Evolutionary conservation across 2,888 invertebrate species (phyloP).

Genomic region (Sepioteuthis lessoniana): DNA sequence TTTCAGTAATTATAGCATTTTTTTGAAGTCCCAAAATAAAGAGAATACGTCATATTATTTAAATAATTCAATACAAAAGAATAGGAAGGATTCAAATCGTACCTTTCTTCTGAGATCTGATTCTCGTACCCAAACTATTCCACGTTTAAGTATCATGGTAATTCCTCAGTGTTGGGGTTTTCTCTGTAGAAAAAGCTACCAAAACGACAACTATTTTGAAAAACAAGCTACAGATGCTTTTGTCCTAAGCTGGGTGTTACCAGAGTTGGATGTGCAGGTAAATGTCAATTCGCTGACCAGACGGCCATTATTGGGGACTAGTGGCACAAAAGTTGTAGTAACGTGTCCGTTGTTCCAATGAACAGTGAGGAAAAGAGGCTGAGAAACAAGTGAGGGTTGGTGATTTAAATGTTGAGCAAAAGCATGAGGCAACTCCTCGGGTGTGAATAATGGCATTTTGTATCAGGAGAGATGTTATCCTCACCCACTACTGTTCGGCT

Average conservation of each 20-base stretch:
- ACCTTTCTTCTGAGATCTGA: background rate
- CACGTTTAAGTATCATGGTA: background rate
- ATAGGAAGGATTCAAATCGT: background rate
- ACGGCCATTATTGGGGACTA: background rate
- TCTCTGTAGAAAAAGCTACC: background rate
- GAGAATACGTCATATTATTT: too few relatives aligned
- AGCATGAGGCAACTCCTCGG: background rate
- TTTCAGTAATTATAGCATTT: too few relatives aligned
- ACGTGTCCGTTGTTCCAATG: background rate
- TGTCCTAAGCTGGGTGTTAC: background rate
- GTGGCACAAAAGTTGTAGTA: background rate
- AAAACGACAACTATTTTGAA: background rate
- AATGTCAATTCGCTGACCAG: background rate
- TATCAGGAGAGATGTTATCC: background rate
- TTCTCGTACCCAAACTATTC: constrained; percentile 7
- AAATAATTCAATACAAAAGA: too few relatives aligned
- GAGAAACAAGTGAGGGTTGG: background rate
- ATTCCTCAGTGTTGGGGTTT: background rate
- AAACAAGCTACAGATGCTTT: background rate
- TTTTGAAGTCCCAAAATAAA: too few relatives aligned
- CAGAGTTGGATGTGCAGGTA: background rate
- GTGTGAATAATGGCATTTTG: background rate
- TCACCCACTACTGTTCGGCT: background rate
- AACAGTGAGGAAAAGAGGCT: background rate
- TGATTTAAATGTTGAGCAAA: background rate